phyloP scores from a whole-genome alignment of 2,113 vertebrate species.

The Brachyhypopomus occidentalis region DNA sequence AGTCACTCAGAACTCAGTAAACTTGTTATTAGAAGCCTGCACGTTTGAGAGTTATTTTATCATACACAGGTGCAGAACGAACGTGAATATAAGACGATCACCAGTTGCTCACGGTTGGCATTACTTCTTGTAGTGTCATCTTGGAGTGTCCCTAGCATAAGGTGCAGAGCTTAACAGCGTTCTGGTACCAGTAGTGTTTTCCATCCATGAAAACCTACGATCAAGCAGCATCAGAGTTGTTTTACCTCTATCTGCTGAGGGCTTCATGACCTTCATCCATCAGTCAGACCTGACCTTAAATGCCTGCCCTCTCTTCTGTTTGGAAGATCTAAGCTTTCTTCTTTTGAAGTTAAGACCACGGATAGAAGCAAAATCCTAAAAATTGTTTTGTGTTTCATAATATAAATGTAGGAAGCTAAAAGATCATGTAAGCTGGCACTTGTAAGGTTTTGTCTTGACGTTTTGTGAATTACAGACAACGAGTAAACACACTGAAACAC shows the following conservation, averaged over 20 bases:
- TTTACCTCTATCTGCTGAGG: conserved; percentile 18
- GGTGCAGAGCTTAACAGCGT: no score
- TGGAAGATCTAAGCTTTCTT: conserved; percentile 13
- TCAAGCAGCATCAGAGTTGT: neutral
- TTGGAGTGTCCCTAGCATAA: no score
- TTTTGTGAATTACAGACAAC: neutral
- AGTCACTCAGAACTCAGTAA: no score
- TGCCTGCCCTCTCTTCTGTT: conserved; percentile 7
- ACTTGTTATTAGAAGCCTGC: no score
- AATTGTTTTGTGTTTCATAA: conserved; percentile 7
- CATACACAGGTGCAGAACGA: no score
- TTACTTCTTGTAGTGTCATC: no score
- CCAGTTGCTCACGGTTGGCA: no score
- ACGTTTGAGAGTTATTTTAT: no score
- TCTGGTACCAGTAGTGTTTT: neutral
- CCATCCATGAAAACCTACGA: neutral
- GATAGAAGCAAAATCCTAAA: neutral
- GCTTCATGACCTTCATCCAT: conserved; percentile 26
- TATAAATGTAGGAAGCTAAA: conserved; percentile 18
- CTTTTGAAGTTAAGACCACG: conserved; percentile 14
- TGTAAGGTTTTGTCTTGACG: neutral
- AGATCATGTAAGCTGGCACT: neutral
- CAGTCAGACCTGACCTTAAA: conserved; percentile 11
- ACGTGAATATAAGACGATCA: no score
- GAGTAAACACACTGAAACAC: neutral